Conservation (phyloP, 2,888 invertebrate genomes). For the Drosophila pegasa region DNA sequence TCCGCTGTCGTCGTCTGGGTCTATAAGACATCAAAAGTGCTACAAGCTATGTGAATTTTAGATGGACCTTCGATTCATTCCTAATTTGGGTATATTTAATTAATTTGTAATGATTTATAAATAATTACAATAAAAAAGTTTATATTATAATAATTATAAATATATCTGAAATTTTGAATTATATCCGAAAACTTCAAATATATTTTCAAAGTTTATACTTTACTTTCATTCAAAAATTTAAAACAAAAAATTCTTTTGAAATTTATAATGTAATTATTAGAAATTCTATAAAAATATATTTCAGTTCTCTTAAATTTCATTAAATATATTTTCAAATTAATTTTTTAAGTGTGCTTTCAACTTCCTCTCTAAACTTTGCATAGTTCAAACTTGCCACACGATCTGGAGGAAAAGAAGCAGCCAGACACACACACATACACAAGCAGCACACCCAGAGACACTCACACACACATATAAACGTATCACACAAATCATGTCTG, state of each 20-base stretch:
- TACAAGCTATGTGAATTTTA: slow-evolving; percentile 2
- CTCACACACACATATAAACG: neutral
- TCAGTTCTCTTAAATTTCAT: neutral
- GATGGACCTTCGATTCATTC: neutral
- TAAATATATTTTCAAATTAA: neutral
- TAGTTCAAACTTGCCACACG: slow-evolving; percentile 27
- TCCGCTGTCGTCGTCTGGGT: slow-evolving; percentile 7
- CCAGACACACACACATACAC: slow-evolving; percentile 38
- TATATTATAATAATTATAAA: neutral
- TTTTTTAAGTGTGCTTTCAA: neutral
- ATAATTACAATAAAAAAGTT: neutral
- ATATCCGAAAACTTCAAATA: neutral
- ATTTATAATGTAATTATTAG: neutral
- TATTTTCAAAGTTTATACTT: neutral
- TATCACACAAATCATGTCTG: slow-evolving; percentile 63
- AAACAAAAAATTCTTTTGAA: neutral
- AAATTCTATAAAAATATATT: neutral
- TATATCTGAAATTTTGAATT: neutral
- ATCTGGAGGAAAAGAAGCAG: slow-evolving; percentile 50
- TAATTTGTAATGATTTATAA: neutral
- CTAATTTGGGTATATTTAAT: neutral
- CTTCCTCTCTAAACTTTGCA: slow-evolving; percentile 17
- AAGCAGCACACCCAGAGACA: too few species aligned
- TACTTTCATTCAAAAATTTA: neutral
- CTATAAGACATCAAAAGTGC: slow-evolving; percentile 4